phyloP scores from a whole-genome alignment of 2,113 vertebrate genomes.

The Pterophyllum scalare region DNA sequence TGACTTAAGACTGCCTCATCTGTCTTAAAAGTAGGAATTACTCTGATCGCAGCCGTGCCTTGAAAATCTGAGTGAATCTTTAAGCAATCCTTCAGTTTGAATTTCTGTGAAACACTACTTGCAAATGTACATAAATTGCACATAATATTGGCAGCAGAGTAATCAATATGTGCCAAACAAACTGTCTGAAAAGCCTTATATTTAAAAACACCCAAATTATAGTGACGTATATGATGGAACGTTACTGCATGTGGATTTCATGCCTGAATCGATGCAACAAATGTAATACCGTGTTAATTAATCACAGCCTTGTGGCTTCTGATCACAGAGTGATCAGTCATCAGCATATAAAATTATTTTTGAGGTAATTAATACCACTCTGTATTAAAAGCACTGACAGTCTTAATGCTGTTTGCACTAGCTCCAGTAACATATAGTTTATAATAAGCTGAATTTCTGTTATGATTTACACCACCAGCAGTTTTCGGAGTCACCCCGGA shows the following conservation, averaged over 20 bases:
- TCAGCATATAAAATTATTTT: slow-evolving; percentile 20
- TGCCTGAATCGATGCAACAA: slow-evolving; percentile 2
- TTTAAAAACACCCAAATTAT: slow-evolving; percentile 9
- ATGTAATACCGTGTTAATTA: slow-evolving; percentile 22
- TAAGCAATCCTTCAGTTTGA: slow-evolving; percentile 14
- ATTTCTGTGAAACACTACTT: not conserved
- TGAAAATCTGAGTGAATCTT: slow-evolving; percentile 11
- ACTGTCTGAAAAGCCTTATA: not conserved
- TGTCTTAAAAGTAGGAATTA: not conserved
- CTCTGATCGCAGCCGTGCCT: not conserved
- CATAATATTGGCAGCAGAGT: slow-evolving; percentile 2
- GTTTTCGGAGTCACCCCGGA: not conserved
- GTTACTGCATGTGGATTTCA: not conserved
- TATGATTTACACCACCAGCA: not conserved
- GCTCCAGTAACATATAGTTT: not conserved
- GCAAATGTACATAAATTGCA: not conserved
- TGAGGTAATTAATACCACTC: slow-evolving; percentile 11
- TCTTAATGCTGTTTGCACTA: not conserved
- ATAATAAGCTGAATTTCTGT: slow-evolving; percentile 8
- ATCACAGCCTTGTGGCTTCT: slow-evolving; percentile 1
- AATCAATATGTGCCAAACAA: slow-evolving; percentile 5
- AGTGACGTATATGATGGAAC: not conserved
- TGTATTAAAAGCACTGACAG: not conserved
- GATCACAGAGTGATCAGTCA: slow-evolving; percentile 25
- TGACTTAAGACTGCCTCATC: not conserved